These are phyloP conservation scores for Hypena proboscidalis DNA, from an alignment of 2,888 invertebrate genomes.

Conservation along the genomic window DNA sequence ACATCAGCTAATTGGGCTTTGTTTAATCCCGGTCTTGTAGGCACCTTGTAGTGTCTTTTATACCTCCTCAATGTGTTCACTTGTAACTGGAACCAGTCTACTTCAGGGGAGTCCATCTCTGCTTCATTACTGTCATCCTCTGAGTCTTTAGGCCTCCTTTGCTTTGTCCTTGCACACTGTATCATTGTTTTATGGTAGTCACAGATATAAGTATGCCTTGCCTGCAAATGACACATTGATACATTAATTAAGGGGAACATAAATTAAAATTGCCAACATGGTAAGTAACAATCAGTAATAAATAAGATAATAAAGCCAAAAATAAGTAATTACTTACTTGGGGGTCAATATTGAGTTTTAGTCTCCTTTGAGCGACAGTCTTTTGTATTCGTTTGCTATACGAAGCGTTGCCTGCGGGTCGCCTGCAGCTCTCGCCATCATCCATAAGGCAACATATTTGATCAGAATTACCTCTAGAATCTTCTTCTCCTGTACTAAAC, in stretches of 20 bases:
- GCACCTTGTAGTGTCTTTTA: conserved; percentile 96
- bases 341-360: conserved; percentile 94
- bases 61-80: conserved; percentile 97
- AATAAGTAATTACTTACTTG: conserved; percentile 59
- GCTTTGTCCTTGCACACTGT: conserved; percentile 96
- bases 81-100: conserved; percentile 96
- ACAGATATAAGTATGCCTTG: conserved; percentile 97
- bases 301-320: conserved; percentile 25
- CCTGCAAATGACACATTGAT: conserved; percentile 82
- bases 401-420: conserved; percentile 96
- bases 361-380: conserved; percentile 95
- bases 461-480: conserved; percentile 94
- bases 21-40: conserved; percentile 95
- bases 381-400: conserved; percentile 99
- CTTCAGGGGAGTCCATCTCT: conserved; percentile 96
- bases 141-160: conserved; percentile 94
- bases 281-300: conserved; percentile 13
- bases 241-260: conserved; percentile 17
- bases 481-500: conserved; percentile 96
- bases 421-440: conserved; percentile 93
- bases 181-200: conserved; percentile 98
- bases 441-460: conserved; percentile 97
- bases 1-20: conserved; percentile 98
- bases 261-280: conserved; percentile 7
- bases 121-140: conserved; percentile 97